Base-by-base conservation (phyloP, 2,888 invertebrate genomes). In the Yponomeuta malinellus region DNA sequence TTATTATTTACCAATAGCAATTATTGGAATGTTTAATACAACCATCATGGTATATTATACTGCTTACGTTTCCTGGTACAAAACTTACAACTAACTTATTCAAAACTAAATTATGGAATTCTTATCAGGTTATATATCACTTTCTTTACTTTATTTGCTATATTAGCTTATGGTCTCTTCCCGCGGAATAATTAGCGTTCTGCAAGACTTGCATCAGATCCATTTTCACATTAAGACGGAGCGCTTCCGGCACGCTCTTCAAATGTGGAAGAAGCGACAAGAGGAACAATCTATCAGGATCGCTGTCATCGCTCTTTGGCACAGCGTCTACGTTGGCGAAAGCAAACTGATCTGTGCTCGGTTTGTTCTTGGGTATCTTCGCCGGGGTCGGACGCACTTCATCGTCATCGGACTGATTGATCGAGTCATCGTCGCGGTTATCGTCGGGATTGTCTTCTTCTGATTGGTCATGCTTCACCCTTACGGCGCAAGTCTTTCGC, bases 151-250 rank as follows among this genome's bases (percentile, higher is more conserved):
- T 59, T 15, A 15, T 59, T 5, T 15, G 10, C 29, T 64, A 64
- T 64, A 64, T 29, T 64, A 64, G 2, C 64, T 64, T 64, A 64
- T 64, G 64, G n/a, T 64, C 29, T 64, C 64, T 23, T 64, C 6
- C 31, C 64, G 29, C 64, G 52, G 52, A 59, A 59, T 59, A 59
- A 73, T 84, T 85, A 0, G 89, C 89, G 72, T 88, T 89, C 71
- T 85, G 80, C 63, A 92, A 75, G 31, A 92, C 90, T 74, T 89
- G 86, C 90, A 92, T 87, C 70, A 92, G 74, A 72, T 91, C 89
- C 84, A 92, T 85, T 79, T 92, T 91, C 10, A 84, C 87, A 64
- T 87, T 88, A 5, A 92, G 75, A 2, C 87, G 79, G 69, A 78
- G 79, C 68, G 86, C 83, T 63, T 91, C 90, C 0, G 91, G 91